phyloP scores from a whole-genome alignment of 2,888 invertebrate species.

The Mythimna pallens region DNA sequence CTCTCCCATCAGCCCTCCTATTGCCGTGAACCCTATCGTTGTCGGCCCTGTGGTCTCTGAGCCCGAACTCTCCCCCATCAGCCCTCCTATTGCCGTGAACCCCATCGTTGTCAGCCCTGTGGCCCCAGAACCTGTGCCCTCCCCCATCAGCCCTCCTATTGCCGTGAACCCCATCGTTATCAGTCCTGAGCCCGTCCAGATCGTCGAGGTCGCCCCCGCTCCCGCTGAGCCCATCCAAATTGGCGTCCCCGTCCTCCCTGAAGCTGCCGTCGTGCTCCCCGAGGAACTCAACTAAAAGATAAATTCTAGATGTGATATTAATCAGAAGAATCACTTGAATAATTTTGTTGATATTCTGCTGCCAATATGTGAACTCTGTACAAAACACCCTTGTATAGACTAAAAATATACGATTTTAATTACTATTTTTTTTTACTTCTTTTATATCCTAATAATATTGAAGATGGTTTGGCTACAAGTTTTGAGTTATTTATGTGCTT shows the following conservation, averaged over 20 bases:
- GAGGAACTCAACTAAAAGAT: constrained; percentile 71
- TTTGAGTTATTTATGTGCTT: neutral
- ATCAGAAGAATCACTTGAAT: constrained; percentile 2
- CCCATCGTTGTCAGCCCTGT: too few relatives aligned
- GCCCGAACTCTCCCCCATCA: neutral
- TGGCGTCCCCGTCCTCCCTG: constrained; percentile 54
- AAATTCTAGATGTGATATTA: neutral
- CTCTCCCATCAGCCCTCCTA: constrained; percentile 5
- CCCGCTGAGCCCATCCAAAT: constrained; percentile 60
- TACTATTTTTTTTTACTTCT: constrained; percentile 3
- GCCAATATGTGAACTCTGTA: constrained; percentile 4
- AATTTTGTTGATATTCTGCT: neutral
- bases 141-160: constrained; percentile 2
- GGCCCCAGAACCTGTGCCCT: neutral
- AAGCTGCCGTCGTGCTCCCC: constrained; percentile 68
- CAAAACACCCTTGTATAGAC: neutral
- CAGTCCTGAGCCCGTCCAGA: constrained; percentile 21
- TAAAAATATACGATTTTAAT: constrained; percentile 24
- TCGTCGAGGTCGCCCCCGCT: constrained; percentile 3
- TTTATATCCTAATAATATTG: neutral
- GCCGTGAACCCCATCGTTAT: neutral
- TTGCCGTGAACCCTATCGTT: constrained; percentile 5
- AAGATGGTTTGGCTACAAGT: neutral
- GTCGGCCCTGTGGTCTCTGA: constrained; percentile 9
- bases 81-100: constrained; percentile 4